Conservation (phyloP, 2,888 invertebrate genomes). For the Timandra comae region DNA sequence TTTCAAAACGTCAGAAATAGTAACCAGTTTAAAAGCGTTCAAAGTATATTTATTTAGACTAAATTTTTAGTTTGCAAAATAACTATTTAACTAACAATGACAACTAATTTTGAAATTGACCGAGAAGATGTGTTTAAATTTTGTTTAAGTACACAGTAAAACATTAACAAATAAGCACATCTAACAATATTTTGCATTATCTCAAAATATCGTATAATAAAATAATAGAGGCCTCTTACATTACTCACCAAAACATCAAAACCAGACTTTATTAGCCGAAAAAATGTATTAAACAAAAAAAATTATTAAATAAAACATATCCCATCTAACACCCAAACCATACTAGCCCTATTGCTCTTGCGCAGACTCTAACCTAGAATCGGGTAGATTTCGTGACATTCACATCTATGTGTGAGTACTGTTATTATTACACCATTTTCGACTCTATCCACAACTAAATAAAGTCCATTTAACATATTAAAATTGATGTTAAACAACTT, state of each 20-base stretch:
- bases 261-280: neutral
- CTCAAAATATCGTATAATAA: neutral
- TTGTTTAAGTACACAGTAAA: too few species aligned
- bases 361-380: slow-evolving; percentile 72
- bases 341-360: slow-evolving; percentile 52
- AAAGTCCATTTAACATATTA: slow-evolving; percentile 25
- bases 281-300: neutral
- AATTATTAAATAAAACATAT: slow-evolving; percentile 5
- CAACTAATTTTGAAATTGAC: too few species aligned
- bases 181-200: too few species aligned
- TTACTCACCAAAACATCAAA: neutral
- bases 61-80: too few species aligned
- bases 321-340: slow-evolving; percentile 16
- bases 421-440: slow-evolving; percentile 35
- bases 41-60: too few species aligned
- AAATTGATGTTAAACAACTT: slow-evolving; percentile 30
- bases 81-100: too few species aligned
- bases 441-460: slow-evolving; percentile 22
- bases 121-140: too few species aligned
- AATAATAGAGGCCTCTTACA: neutral
- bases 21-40: neutral
- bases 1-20: neutral
- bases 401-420: slow-evolving; percentile 44
- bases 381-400: slow-evolving; percentile 73
- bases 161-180: too few species aligned